Evolutionary conservation across 2,797 vertebrate species (phyloP), one percentile per base, ranked within the genome.

Genomic region (Lindbergichthys nudifrons): DNA sequence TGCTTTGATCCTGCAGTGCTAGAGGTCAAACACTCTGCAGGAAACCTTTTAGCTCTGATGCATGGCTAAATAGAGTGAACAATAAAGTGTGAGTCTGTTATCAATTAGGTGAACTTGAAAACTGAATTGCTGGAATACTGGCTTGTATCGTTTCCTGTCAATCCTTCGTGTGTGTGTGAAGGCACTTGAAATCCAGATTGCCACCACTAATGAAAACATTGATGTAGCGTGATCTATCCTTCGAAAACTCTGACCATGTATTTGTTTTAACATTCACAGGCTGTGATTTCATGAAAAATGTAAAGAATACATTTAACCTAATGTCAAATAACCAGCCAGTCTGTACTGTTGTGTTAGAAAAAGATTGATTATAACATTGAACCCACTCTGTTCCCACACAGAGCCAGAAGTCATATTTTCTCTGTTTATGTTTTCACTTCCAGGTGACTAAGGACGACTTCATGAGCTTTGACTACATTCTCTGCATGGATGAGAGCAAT

Each of bases 401-500:
- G 7, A 77, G 47, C 70, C 84, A 77, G 81, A 58, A 62, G 60
- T 88, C 82, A 89, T 73, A 77, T 80, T 75, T 83, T 47, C 75
- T 53, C 70, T 84, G 43, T 18, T 0, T 81, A 80, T 87, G 68
- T 75, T 8, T 47, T 19, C 7, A 60, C 74, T 93, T 93, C 69
- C 87, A 99, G 98, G 90, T 99, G 91, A 99, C 97, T 64, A 96
- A 95, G 73, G 96, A 98, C 0, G 98, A 99, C 84, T 99, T 99
- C 83, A 84, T 89, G 89, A 95, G 89, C 48, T 99, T 97, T 60
- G 96, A 98, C 79, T 96, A 96, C 81, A 97, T 99, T 70, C 96
- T 99, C 5, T 98, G 98, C 88, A 99, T 99, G 98, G 98, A 99
- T 79, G 96, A 99, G 77, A 99, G 91, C 94, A 99, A 99, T 81